These are phyloP conservation scores for Paelopatides confundens DNA, from an alignment of 53 echinoderm and acorn worm species.

Conservation along the genomic window DNA sequence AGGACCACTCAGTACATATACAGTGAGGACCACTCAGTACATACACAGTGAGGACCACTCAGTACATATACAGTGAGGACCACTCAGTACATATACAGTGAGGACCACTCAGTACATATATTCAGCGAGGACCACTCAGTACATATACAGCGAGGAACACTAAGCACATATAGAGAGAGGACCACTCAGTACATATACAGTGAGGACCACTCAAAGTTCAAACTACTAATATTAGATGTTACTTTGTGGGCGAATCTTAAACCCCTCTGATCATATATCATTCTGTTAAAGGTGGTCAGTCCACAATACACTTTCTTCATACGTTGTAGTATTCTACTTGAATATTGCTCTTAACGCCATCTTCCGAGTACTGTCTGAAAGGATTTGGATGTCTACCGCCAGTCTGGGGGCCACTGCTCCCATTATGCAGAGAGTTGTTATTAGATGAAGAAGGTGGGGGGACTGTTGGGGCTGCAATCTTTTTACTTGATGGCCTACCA, in stretches of 20 bases:
- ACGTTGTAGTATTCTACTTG: conserved; percentile 47
- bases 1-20: too few relatives aligned
- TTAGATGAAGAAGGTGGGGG: background rate
- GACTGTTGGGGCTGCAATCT: background rate
- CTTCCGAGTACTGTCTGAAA: conserved; percentile 66
- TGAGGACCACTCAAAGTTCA: background rate
- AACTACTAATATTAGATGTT: background rate
- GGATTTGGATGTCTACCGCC: conserved; percentile 67
- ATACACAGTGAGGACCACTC: too few relatives aligned
- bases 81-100: too few relatives aligned
- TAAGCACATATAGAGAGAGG: too few relatives aligned
- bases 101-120: too few relatives aligned
- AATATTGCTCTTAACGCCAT: conserved; percentile 44
- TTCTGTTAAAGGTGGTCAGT: background rate
- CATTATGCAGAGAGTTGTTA: background rate
- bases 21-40: too few relatives aligned
- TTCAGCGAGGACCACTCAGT: too few relatives aligned
- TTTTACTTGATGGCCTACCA: background rate
- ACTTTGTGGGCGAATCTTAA: background rate
- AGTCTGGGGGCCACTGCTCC: background rate
- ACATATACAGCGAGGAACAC: too few relatives aligned
- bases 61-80: too few relatives aligned
- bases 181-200: too few relatives aligned
- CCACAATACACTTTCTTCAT: background rate
- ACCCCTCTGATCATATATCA: background rate